Evolutionary conservation across 1,140 invertebrate species (phyloP).

Genomic region (Lethrus apterus): DNA sequence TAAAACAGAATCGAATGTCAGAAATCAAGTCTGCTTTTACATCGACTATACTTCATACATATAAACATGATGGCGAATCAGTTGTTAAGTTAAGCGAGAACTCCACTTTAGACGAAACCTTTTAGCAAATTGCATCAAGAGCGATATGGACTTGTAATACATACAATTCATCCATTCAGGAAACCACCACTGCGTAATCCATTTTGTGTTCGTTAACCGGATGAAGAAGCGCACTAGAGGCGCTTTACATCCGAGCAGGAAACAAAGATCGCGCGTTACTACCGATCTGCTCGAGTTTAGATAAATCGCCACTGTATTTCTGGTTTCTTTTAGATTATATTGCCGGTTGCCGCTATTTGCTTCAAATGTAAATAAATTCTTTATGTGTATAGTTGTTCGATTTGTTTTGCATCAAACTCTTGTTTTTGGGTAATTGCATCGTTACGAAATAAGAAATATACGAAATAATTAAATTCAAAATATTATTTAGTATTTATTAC

Average conservation of each 20-base stretch:
- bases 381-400: neutral
- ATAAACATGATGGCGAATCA: constrained; percentile 40
- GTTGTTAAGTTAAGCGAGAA: constrained; percentile 35
- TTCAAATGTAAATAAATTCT: neutral
- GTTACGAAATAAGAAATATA: neutral
- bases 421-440: neutral
- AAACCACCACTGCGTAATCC: constrained; percentile 11
- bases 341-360: neutral
- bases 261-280: neutral
- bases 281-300: neutral
- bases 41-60: constrained; percentile 38
- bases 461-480: too few relatives aligned
- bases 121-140: constrained; percentile 40
- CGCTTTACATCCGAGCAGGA: neutral
- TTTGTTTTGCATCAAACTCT: neutral
- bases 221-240: too few relatives aligned
- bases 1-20: too few relatives aligned
- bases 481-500: too few relatives aligned
- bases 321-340: neutral
- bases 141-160: constrained; percentile 39
- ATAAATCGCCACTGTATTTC: neutral
- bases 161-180: constrained; percentile 33
- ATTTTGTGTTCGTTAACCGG: too few relatives aligned
- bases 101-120: constrained; percentile 37
- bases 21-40: too few relatives aligned